phyloP scores from a whole-genome alignment of 2,797 vertebrate genomes.

The Podarcis siculus region DNA sequence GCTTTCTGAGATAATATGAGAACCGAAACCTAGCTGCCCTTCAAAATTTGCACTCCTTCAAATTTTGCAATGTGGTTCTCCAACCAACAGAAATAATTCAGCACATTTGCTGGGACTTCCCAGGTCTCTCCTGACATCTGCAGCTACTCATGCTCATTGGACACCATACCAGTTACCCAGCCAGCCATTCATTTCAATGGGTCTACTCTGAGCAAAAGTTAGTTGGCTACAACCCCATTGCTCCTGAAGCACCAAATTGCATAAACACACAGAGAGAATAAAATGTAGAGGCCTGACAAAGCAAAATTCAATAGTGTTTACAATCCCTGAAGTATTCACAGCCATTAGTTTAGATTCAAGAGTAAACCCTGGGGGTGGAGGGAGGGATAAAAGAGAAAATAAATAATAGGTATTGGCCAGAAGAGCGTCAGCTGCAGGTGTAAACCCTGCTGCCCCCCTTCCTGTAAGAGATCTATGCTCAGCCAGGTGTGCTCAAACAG shows the following conservation, averaged over 20 bases:
- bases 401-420: neutral
- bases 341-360: neutral
- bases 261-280: neutral
- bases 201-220: no score
- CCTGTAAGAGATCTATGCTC: neutral
- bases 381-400: neutral
- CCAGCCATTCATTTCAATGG: no score
- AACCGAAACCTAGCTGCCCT: no score
- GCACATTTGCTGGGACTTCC: no score
- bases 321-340: neutral
- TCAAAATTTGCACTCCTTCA: no score
- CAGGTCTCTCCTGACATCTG: no score
- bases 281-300: neutral
- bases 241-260: neutral
- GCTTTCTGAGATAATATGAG: no score
- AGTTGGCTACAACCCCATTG: no score
- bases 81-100: no score
- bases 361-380: neutral
- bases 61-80: no score
- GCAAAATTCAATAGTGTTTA: neutral
- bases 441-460: neutral
- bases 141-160: no score
- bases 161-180: no score
- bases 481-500: conserved; percentile 4
- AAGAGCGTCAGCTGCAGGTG: conserved; percentile 10